Evolutionary conservation across 2,797 vertebrate genomes (phyloP).

Genomic region (Erithacus rubecula): DNA sequence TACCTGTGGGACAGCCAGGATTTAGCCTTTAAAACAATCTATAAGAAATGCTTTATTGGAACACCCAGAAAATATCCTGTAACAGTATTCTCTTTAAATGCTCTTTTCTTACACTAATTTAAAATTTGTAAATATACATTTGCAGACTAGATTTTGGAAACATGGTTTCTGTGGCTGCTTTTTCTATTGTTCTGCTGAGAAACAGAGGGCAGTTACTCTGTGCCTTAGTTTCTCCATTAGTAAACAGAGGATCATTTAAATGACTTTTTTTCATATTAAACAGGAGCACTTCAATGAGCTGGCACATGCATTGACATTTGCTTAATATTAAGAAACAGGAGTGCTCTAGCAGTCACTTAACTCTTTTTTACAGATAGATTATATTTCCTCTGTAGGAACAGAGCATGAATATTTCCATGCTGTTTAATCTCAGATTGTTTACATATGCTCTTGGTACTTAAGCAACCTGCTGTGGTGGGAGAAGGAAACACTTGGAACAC

Average conservation of each 20-base stretch:
- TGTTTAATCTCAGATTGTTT: neutral
- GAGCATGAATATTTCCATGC: neutral
- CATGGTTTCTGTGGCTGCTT: neutral
- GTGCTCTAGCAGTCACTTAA: neutral
- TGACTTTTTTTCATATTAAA: neutral
- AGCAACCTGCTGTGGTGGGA: neutral
- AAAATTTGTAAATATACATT: neutral
- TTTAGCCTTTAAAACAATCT: neutral
- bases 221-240: neutral
- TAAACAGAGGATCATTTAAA: neutral
- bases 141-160: neutral
- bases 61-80: neutral
- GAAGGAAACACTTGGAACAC: neutral
- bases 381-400: neutral
- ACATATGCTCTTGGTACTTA: neutral
- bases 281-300: neutral
- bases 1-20: neutral
- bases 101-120: neutral
- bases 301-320: neutral
- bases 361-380: neutral
- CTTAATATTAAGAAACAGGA: neutral
- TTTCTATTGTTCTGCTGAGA: neutral
- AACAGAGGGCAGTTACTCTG: neutral
- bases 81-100: neutral
- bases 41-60: neutral